Percentiles rank a stretch among this genome's conserved stretches.
Evolutionary conservation across 2,113 vertebrate species (phyloP).

Genomic region (Tretioscincus oriximinensis): DNA sequence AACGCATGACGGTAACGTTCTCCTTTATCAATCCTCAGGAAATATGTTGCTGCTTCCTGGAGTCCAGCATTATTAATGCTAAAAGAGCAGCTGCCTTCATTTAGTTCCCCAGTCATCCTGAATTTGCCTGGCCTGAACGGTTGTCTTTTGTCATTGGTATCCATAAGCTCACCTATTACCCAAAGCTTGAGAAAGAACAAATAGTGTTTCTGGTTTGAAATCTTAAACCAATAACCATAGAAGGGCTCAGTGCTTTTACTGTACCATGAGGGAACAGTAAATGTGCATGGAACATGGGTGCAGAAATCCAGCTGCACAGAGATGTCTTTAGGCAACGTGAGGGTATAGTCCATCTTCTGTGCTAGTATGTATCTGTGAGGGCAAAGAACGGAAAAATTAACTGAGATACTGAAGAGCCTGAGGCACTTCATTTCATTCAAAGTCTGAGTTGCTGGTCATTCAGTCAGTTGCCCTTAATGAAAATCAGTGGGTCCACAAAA

Average conservation of each 20-base stretch:
- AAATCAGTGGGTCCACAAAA: no score
- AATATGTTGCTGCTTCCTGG: accelerated
- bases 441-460: no score
- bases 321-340: accelerated
- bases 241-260: accelerated
- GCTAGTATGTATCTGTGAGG: neutral
- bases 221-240: neutral
- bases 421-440: no score
- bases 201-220: accelerated
- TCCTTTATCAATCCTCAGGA: neutral
- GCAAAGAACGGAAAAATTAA: neutral
- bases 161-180: neutral
- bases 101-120: neutral
- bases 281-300: neutral
- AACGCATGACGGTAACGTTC: accelerated
- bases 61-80: neutral
- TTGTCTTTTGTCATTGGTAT: neutral
- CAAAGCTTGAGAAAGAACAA: accelerated
- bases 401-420: no score
- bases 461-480: no score
- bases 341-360: neutral
- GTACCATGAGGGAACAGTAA: neutral
- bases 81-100: neutral
- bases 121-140: neutral
- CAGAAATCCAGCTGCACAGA: neutral